Evolutionary conservation across 2,797 vertebrate genomes (phyloP), one percentile per base, ranked within the genome.

Genomic region (Bucorvus abyssinicus): DNA sequence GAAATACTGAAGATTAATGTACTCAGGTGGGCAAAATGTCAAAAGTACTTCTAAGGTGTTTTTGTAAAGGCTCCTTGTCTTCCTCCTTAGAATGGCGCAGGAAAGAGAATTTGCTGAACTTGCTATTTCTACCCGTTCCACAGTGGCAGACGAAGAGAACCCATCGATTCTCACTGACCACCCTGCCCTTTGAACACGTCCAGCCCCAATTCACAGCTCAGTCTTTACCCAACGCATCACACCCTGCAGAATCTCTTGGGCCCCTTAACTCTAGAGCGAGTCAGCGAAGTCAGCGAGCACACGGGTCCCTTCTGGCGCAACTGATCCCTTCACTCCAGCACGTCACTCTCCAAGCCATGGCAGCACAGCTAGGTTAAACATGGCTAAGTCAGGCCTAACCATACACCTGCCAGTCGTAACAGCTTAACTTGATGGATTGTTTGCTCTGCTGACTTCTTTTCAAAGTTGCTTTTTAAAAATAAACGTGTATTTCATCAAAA

Each of bases 1-100:
- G 79, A 87, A 94, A 87, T 38, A 84, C 15, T 67, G 36, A 49
- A 19, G 44, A 79, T 77, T 91, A 71, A 95, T 27, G 32, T 30
- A 60, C 21, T 61, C 24, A 69, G 42, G 24, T 20, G 71, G 56
- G 80, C 32, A 80, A 93, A 65, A 71, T n/a, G 18, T 59, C 42
- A 56, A 10, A 80, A 91, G 50, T 64, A 80, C 36, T 91, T 56
- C 57, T 36, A 22, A 56, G n/a, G 65, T 90, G 30, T 7, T 94
- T 93, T 68, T 50, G 50, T 61, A 89, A 92, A 78, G 20, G 68
- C 17, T 85, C 13, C 20, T 85, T 71, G 89, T 55, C 45, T 60
- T 83, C 36, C 82, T 83, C 23, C 45, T 81, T 32, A 50, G 59
- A 81, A 50, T 19, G 6, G 20, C 74, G 36, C 57, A 67, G 52